Base-by-base conservation (phyloP, 2,113 vertebrate genomes). In the Steatornis caripensis region DNA sequence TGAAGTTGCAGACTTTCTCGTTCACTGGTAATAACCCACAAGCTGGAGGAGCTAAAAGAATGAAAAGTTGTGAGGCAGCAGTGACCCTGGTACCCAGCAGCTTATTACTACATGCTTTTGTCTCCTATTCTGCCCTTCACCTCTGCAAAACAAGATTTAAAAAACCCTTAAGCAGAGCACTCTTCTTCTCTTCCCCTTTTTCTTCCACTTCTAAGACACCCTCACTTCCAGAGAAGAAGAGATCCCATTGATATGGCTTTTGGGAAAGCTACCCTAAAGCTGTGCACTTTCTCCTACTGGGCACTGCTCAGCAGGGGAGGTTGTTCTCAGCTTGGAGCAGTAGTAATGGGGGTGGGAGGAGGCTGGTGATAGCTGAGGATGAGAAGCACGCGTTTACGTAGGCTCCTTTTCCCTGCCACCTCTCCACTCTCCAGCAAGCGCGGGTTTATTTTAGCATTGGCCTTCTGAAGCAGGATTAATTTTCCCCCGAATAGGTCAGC, bases 381-480 rank as follows among this genome's bases (percentile, higher is more conserved):
- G 71, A 90, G 88, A 61, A 77, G 32, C 48, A 72, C 3, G 14
- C 85, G 39, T 86, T 90, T 87, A 37, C 91, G 69, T 77, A 54
- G 70, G 65, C 65, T 90, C n/a, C 75, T 66, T 83, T 95, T 72
- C 66, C 64, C 57, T 83, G 70, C 51, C n/a, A 34, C 41, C 72
- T 70, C 88, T 74, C 80, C 23, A 4, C 69, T 77, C 78, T 87
- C 24, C 87, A 64, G 69, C 43, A 79, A 86, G 81, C 49, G 2
- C 0, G 15, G 22, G 83, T 91, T 97, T 97, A 97, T 97, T 98
- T 98, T 98, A 98, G 96, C 93, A 27, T 36, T 97, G 91, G 92
- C 89, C 93, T 96, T 98, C 93, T 96, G 89, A 58, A 92, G 77
- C 53, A 45, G 87, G 93, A 94, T 97, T 97, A 94, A 86, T 97